Conservation (phyloP, 2,888 invertebrate species). For the Thereva unica region DNA sequence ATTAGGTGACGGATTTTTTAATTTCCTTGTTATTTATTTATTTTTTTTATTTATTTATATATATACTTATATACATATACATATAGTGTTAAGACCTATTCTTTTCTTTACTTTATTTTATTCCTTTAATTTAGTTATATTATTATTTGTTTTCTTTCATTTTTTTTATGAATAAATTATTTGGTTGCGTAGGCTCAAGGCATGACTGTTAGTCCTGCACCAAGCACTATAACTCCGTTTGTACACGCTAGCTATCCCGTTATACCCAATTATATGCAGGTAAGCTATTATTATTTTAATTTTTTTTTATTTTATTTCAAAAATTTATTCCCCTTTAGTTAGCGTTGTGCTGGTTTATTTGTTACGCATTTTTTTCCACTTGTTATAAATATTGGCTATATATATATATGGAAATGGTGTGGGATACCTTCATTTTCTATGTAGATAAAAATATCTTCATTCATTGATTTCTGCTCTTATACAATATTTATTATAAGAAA, state of each 20-base stretch:
- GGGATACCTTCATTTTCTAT: too few relatives aligned
- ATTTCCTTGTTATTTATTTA: too few relatives aligned
- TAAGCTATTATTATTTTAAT: constrained; percentile 49
- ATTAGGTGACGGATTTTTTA: too few relatives aligned
- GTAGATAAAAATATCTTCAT: too few relatives aligned
- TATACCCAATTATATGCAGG: constrained; percentile 60
- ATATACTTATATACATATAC: too few relatives aligned
- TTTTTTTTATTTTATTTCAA: constrained; percentile 44
- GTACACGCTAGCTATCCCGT: constrained; percentile 60
- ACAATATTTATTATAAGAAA: too few relatives aligned
- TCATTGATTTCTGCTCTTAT: too few relatives aligned
- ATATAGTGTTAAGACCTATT: constrained; percentile 3
- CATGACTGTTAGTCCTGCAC: constrained; percentile 61
- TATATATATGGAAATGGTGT: too few relatives aligned
- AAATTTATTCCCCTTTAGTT: constrained; percentile 37
- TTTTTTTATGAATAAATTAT: constrained; percentile 49
- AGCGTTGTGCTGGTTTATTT: constrained; percentile 25
- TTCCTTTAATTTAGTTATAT: constrained; percentile 48
- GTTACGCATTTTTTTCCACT: too few relatives aligned
- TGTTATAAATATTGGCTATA: too few relatives aligned
- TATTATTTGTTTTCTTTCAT: constrained; percentile 24
- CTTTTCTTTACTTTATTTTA: constrained; percentile 42
- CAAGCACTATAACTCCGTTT: constrained; percentile 61
- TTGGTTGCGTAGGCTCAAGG: constrained; percentile 57
- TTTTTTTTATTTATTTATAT: too few relatives aligned